Evolutionary conservation across 2,888 invertebrate genomes (phyloP), one percentile per base, ranked within the genome.

Genomic region (Leptinotarsa rubiginosa): DNA sequence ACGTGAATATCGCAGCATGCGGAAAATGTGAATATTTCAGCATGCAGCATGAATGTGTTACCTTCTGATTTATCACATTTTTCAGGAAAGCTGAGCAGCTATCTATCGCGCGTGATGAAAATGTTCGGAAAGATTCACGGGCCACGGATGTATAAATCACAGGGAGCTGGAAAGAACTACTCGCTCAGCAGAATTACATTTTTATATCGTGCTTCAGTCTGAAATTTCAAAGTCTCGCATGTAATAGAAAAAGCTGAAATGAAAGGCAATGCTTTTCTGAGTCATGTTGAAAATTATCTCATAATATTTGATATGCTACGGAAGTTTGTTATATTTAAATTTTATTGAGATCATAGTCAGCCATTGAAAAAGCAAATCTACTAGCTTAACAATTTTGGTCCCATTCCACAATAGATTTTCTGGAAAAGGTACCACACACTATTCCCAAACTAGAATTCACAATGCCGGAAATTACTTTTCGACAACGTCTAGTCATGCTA

Each of bases 41-140:
- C 31, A 31, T 31, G 62, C 31, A n/a, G 62, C 31, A 41, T 10
- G 41, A 62, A 62, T 18, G n/a, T 62, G 41, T 62, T 62, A 62
- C 62, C 41, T 41, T 62, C 16, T 62, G 62, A 62, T 62, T 62
- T 62, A 62, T 62, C 25, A 41, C 62, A n/a, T 31, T n/a, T 62
- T 62, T 41, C 41, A 41, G 62, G 62, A 41, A 41, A 62, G 62
- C 62, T 62, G 62, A 31, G 18, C 62, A 31, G 62, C 62, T 62
- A 62, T 62, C 62, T 62, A 62, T 62, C n/a, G 62, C n/a, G 5
- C n/a, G n/a, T 62, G 62, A 62, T 62, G 62, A 62, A 62, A 62
- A 62, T 62, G 62, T 62, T 41, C 41, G 25, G 41, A 3, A 41
- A 31, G 62, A 62, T 62, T 41, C 18, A 41, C 56, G 22, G 20